A percentile compares a stretch with the other conserved stretches of the same genome.
Evolutionary conservation across 1,140 invertebrate species (phyloP).

Genomic region (Pogonognathellus flavescens): DNA sequence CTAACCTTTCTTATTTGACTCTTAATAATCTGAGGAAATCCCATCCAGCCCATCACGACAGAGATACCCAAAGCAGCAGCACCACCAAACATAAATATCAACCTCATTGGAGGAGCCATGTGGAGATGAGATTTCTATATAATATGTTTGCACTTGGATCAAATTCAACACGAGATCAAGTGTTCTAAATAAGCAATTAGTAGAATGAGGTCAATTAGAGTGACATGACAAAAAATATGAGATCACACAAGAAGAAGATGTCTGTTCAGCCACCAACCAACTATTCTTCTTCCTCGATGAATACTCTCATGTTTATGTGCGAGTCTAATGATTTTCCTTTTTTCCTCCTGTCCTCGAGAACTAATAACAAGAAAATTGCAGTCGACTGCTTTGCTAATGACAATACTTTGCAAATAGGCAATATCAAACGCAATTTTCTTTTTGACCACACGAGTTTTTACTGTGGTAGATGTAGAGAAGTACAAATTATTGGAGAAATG

Average conservation of each 20-base stretch:
- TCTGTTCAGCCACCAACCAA: no score
- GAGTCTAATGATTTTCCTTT: no score
- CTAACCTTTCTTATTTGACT: constrained; percentile 57
- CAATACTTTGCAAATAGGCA: no score
- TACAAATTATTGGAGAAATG: no score
- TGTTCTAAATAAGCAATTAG: background rate
- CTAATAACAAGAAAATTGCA: no score
- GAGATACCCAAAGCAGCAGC: constrained; percentile 43
- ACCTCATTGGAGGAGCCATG: background rate
- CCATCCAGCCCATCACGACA: constrained; percentile 55
- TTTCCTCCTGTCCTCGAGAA: no score
- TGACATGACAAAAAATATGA: background rate
- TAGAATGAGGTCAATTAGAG: background rate
- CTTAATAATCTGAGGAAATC: constrained; percentile 49
- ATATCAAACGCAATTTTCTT: no score
- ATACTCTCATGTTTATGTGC: no score
- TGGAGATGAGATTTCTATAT: background rate
- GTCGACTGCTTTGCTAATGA: no score
- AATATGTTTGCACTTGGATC: background rate
- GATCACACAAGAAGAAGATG: constrained; percentile 13
- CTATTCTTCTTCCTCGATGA: no score
- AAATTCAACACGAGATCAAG: background rate
- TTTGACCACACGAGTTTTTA: no score
- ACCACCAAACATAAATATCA: constrained; percentile 46
- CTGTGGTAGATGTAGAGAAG: no score